Evolutionary conservation across 2,888 invertebrate species (phyloP), one percentile per base, ranked within the genome.

Genomic region (Stramonita haemastoma): DNA sequence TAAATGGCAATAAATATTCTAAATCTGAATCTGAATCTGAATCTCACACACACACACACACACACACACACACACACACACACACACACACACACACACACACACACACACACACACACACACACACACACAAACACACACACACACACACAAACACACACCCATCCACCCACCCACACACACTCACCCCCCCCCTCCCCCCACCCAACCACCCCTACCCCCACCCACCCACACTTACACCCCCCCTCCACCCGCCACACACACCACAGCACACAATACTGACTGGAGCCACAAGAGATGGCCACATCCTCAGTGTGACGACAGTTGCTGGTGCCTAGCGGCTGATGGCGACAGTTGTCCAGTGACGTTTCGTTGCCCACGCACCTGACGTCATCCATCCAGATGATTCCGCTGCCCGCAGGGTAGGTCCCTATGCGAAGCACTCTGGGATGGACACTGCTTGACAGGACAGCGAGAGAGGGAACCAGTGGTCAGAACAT

Each of bases 351-450:
- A 87, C 94, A 94, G 13, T 92, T 92, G n/a, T 92, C 92, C 19
- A 94, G 87, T 22, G 92, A 92, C 2, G 90, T 85, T 86, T 94
- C 94, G 17, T 81, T 90, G 22, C 94, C 94, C 0, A 90, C 89
- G 90, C 94, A 94, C 79, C 90, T 90, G 4, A 94, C 93, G 90
- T 94, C 93, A 91, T 94, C 94, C 60, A 94, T 87, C 92, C 91
- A 92, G 32, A 94, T 93, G 15, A 90, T 90, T 22, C 93, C 94
- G 2, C 90, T 91, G 13, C 95, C 95, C 34, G 70, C 73, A 6
- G 89, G 90, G 86, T 89, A 91, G 73, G 60, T 70, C 19, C 66
- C 66, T 66, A 26, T 8, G 0, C 26, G 34, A 0, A 88, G 83
- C 1, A 46, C 29, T 34, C 83, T 34, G 19, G 83, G 88, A 8